These are phyloP conservation scores for Acipenser transmontanus DNA, from an alignment of 2,797 vertebrate genomes.

Conservation along the genomic window DNA sequence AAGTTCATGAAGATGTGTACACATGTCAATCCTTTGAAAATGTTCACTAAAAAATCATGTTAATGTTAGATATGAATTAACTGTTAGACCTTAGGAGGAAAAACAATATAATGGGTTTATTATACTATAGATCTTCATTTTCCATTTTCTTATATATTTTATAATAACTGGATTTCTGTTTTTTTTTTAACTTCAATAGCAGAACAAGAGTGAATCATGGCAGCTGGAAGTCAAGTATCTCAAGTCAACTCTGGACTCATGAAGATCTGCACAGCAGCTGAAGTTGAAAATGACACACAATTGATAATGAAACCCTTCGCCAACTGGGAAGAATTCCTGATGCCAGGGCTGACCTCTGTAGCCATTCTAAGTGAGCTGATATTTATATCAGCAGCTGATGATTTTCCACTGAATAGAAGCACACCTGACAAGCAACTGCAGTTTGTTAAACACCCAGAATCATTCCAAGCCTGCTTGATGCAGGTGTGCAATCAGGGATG, in stretches of 20 bases:
- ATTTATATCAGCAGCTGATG: slow-evolving; percentile 17
- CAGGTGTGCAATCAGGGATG: slow-evolving; percentile 30
- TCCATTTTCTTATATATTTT: no score
- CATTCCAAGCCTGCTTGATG: slow-evolving; percentile 31
- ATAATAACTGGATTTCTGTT: no score
- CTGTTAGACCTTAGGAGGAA: no score
- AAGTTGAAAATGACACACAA: slow-evolving; percentile 21
- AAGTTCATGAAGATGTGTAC: no score
- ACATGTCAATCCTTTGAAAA: no score
- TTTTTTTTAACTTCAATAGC: no score
- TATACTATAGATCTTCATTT: no score
- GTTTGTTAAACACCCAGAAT: slow-evolving; percentile 30
- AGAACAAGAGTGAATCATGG: no score
- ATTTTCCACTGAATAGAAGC: slow-evolving; percentile 26
- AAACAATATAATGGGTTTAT: no score
- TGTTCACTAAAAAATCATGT: no score
- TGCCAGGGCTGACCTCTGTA: slow-evolving; percentile 15
- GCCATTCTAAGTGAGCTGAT: slow-evolving; percentile 27
- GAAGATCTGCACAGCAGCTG: slow-evolving; percentile 5
- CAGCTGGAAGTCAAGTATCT: no score
- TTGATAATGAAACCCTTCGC: slow-evolving; percentile 20
- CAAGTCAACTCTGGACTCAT: not conserved
- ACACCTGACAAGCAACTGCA: slow-evolving; percentile 8
- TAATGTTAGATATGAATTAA: no score
- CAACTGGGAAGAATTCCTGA: slow-evolving; percentile 21